Evolutionary conservation across 2,113 vertebrate genomes (phyloP), one percentile per base, ranked within the genome.

Genomic region (Choloepus hoffmanni): DNA sequence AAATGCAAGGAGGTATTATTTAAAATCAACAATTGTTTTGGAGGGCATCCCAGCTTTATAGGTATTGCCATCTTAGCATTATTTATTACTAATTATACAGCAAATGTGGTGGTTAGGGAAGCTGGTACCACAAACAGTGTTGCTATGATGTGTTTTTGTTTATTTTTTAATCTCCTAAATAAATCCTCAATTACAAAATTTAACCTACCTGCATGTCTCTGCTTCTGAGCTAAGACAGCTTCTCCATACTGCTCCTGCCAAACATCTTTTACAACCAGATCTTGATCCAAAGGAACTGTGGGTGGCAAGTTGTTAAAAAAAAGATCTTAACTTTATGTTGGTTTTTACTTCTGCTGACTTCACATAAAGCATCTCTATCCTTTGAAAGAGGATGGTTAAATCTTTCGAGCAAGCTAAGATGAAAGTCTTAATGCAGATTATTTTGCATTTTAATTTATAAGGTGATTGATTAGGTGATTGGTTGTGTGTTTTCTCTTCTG

Each of bases 371-470:
- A 77, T 85, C 55, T 68, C 6, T 55, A 36, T 82, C 1, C 21
- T 96, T 82, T 83, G 11, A 30, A 94, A 58, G 1, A 72, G 11
- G 77, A 65, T 62, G 33, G 43, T 7, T 82, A 53, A 60, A 11
- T 90, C 70, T 96, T 73, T 85, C 43, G 36, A 63, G 11, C 2
- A 12, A 60, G 62, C 72, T 16, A 60, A 36, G 67, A 43, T 19
- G 88, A 86, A 79, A 10, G 5, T 24, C 95, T 97, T 90, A 68
- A 58, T 0, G 5, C 0, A 30, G 40, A 40, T 1, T 73, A 19
- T 90, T 97, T 96, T 94, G 5, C 33, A 53, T 40, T 92, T 48
- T 93, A 81, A 70, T 97, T 92, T 96, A 36, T 40, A 16, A 40
- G 33, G 55, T 76, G 84, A 53, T 79, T 40, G 28, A 90, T 89